These are phyloP conservation scores for Willowsia nigromaculata DNA, from an alignment of 2,888 invertebrate species.

Conservation along the genomic window DNA sequence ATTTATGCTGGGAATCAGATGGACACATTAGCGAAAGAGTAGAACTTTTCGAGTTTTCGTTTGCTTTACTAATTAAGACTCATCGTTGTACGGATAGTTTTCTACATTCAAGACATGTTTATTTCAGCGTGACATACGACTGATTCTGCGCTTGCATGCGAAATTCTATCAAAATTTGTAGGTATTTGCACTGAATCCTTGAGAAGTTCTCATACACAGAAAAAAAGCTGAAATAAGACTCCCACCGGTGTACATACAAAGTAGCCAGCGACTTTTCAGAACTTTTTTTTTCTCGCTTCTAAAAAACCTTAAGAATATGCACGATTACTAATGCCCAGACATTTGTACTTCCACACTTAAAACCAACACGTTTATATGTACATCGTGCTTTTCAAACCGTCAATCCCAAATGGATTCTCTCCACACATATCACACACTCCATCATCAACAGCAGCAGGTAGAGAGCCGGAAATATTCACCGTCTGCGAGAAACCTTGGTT, in stretches of 20 bases:
- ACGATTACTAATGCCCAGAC: background rate
- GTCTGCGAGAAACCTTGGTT: background rate
- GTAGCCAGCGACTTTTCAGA: background rate
- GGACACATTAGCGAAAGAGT: background rate
- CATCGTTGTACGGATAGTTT: too few relatives aligned
- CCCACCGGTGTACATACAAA: background rate
- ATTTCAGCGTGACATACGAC: too few relatives aligned
- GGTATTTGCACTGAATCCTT: background rate
- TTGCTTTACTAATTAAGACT: too few relatives aligned
- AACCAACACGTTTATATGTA: too few relatives aligned
- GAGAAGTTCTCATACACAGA: background rate
- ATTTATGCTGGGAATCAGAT: background rate
- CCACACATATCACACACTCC: background rate
- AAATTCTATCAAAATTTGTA: too few relatives aligned
- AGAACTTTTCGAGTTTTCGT: background rate
- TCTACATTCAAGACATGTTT: too few relatives aligned
- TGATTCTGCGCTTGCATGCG: too few relatives aligned
- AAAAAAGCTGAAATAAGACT: background rate
- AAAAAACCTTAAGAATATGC: background rate
- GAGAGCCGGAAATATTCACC: background rate
- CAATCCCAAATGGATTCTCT: background rate
- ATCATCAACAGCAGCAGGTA: constrained; percentile 9
- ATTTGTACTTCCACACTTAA: background rate
- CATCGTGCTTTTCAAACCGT: background rate
- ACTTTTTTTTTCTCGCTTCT: background rate